A percentile compares a stretch with the other conserved stretches of the same genome.
phyloP scores from a whole-genome alignment of 1,140 invertebrate genomes.

The Pseudobourletiella spinata region DNA sequence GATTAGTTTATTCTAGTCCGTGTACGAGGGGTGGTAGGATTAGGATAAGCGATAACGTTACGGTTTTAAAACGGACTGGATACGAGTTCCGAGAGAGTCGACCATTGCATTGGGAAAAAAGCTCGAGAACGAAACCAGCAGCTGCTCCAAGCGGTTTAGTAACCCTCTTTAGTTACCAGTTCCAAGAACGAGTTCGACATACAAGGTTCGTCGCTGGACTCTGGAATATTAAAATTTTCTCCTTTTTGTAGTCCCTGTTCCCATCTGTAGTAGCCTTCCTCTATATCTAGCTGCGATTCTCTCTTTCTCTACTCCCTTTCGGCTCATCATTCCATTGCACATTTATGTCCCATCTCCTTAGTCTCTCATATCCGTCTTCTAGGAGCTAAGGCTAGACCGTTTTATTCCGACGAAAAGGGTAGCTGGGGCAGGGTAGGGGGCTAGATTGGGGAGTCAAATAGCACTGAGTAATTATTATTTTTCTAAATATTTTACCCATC shows the following conservation, averaged over 20 bases:
- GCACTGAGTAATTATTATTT: too few relatives aligned
- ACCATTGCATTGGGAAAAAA: not conserved
- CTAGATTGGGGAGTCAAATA: too few relatives aligned
- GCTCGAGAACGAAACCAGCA: not conserved
- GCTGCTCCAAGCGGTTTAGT: conserved; percentile 1
- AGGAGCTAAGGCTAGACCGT: too few relatives aligned
- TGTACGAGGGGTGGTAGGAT: not conserved
- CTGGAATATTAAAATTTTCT: not conserved
- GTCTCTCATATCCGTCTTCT: too few relatives aligned
- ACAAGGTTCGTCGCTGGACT: conserved; percentile 4
- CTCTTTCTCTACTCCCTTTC: too few relatives aligned
- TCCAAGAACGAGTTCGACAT: conserved; percentile 2
- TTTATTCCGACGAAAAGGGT: too few relatives aligned
- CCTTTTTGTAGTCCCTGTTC: not conserved
- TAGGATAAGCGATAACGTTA: conserved; percentile 1
- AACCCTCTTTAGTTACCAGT: conserved; percentile 1
- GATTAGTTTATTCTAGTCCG: not conserved
- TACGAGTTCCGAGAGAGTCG: not conserved
- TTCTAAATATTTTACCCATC: too few relatives aligned
- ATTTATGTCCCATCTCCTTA: too few relatives aligned
- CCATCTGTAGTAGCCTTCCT: too few relatives aligned
- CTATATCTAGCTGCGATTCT: too few relatives aligned
- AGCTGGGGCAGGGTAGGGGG: too few relatives aligned
- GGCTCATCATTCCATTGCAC: too few relatives aligned
- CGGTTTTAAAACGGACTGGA: conserved; percentile 4